Conservation (phyloP, 1,140 invertebrate species). For the Megalopta genalis region DNA sequence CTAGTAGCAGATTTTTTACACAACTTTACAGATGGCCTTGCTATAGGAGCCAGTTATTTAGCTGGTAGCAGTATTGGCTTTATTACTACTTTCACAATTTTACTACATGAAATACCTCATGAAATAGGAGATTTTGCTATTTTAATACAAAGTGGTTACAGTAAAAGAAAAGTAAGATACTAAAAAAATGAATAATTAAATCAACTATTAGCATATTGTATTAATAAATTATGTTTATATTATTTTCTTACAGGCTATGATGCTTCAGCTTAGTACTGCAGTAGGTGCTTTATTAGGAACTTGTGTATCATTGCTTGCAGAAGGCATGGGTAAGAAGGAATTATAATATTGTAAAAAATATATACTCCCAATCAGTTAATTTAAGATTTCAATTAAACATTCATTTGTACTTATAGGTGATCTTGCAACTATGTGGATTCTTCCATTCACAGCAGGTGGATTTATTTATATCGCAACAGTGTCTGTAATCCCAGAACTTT, state of each 20-base stretch:
- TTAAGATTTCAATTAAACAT: conserved; percentile 12
- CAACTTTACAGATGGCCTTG: conserved; percentile 98
- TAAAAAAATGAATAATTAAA: neutral
- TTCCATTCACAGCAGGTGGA: conserved; percentile 98
- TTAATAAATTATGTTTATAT: neutral
- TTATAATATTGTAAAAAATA: conserved; percentile 23
- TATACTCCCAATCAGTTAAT: neutral
- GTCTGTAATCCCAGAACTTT: conserved; percentile 95
- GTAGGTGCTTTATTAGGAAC: conserved; percentile 96
- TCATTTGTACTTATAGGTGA: conserved; percentile 81
- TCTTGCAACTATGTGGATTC: conserved; percentile 90
- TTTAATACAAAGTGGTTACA: conserved; percentile 95
- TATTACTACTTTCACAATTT: conserved; percentile 95
- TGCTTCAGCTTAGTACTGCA: conserved; percentile 95
- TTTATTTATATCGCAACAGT: conserved; percentile 99
- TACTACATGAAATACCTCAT: conserved; percentile 98
- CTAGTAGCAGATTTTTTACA: conserved; percentile 96
- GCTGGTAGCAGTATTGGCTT: conserved; percentile 91
- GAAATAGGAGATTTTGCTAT: conserved; percentile 99
- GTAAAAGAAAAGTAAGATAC: conserved; percentile 86
- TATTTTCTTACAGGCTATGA: conserved; percentile 87
- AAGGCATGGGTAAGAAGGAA: conserved; percentile 82
- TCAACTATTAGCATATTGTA: neutral
- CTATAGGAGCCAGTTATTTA: conserved; percentile 97
- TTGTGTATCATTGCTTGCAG: conserved; percentile 89